phyloP scores from a whole-genome alignment of 2,888 invertebrate species.

The Elegia similella region DNA sequence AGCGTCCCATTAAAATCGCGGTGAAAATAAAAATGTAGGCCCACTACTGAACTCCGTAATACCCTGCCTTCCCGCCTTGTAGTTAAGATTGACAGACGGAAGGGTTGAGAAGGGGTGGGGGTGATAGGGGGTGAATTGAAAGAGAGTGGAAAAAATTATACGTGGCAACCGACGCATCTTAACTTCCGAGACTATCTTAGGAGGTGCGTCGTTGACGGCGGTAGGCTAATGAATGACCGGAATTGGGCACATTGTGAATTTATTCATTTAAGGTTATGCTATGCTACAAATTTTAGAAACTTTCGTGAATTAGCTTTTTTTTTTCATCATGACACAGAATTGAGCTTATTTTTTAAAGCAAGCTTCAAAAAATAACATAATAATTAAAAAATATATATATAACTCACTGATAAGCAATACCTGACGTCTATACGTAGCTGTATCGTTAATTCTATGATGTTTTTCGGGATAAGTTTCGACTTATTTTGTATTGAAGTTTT shows the following conservation, averaged over 20 bases:
- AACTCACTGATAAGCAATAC: too few species aligned
- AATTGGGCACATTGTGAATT: neutral
- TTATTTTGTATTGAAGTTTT: too few species aligned
- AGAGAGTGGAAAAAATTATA: conserved; percentile 79
- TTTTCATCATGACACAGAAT: too few species aligned
- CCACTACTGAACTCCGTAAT: conserved; percentile 63
- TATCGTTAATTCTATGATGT: too few species aligned
- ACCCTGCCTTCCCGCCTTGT: conserved; percentile 63
- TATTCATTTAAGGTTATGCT: neutral
- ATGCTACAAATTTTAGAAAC: neutral
- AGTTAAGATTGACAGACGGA: conserved; percentile 81
- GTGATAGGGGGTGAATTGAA: conserved; percentile 64
- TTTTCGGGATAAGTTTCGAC: too few species aligned
- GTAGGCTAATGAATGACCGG: neutral
- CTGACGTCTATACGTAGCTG: too few species aligned
- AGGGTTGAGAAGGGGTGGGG: conserved; percentile 62
- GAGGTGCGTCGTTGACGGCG: conserved; percentile 39
- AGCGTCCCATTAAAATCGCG: conserved; percentile 64
- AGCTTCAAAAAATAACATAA: too few species aligned
- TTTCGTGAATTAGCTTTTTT: too few species aligned
- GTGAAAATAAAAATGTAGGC: conserved; percentile 60
- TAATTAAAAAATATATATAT: too few species aligned
- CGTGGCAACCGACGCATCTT: conserved; percentile 79
- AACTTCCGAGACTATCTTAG: conserved; percentile 69
- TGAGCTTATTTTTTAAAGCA: too few species aligned